Base-by-base conservation (phyloP, 2,113 vertebrate species). In the Trogon melanurus region DNA sequence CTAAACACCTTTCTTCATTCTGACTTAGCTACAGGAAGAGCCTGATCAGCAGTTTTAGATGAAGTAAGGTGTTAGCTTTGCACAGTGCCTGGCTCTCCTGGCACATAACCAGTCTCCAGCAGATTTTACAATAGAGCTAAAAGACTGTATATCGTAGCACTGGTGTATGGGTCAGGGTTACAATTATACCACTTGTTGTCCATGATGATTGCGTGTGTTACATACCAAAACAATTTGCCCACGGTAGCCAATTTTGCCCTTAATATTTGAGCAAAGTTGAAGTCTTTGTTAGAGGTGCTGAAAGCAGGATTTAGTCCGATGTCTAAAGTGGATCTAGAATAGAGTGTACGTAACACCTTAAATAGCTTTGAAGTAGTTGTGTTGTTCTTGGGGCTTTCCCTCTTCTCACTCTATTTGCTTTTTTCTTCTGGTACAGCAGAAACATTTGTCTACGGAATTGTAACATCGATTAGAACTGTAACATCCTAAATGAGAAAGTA, bases 361-460 rank as follows among this genome's bases (percentile, higher is more conserved):
- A 88, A 27, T n/a, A 57, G 38, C 91, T 82, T 81, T 75, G 22
- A 66, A 89, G 72, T 80, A 70, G 22, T 36, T 70, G 8, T 86
- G 60, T 53, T 16, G 25, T 92, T 87, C 65, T 69, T 38, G n/a
- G 67, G 75, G 53, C 65, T 82, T 89, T 50, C 50, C 23, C 23
- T 80, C 27, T 70, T 69, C 56, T 85, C 30, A 3, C 38, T 61
- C 38, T 62, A 53, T 91, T 79, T 58, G 12, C 51, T 69, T 80
- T 87, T 76, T 15, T 82, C 88, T 93, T 73, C 75, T 70, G 16
- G 22, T 72, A 69, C 62, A 82, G 45, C 54, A 93, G 67, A 83
- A 95, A 71, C 84, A 69, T 83, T 92, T 87, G 66, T 92, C 86
- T 91, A 15, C 36, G 36, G 91, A 94, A 95, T 85, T 89, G 64